Base-by-base conservation (phyloP, 1,140 invertebrate species). In the Drosophila saltans region DNA sequence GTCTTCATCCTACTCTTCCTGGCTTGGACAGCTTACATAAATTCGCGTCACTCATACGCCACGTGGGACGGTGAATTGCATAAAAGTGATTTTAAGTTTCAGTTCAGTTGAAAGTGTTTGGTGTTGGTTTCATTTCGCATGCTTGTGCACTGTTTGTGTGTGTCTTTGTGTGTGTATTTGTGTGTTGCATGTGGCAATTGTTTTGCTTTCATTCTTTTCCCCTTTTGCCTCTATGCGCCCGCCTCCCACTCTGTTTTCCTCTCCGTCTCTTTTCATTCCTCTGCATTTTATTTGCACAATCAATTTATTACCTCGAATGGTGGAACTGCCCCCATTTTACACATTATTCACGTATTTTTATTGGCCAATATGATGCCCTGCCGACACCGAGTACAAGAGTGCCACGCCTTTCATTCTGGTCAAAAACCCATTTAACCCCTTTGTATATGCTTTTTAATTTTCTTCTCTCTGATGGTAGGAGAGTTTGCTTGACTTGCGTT, bases 1-100 rank as follows among this genome's bases (percentile, higher is more conserved):
- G 21, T n/a, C 16, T 30, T n/a, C 16, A 21, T 6, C 48, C 48
- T 9, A 9, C 36, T 48, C 41, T 69, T 70, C 68, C 69, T 63
- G 61, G 60, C 61, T 24, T 57, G 55, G 77, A 88, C 76, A 88
- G 84, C 72, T 56, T 72, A 89, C 83, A 88, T 88, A 88, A 88
- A 88, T 88, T 88, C 84, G 86, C 83, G 83, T 88, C 83, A 88
- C 73, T 89, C 83, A 88, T 88, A 88, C 83, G 83, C 84, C 83
- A 89, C 83, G 83, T 88, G 78, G 80, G 77, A 63, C 62, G 58
- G 59, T 67, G 73, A 71, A 78, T 75, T 70, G 33, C 60, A 62
- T 64, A 21, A 48, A 41, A 16, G 40, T 41, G 36, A 39, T 45
- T 62, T 62, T 52, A 24, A 52, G 45, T 52, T 52, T 52, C 45